Evolutionary conservation across 2,113 vertebrate species (phyloP).

Genomic region (Pholis gunnellus): DNA sequence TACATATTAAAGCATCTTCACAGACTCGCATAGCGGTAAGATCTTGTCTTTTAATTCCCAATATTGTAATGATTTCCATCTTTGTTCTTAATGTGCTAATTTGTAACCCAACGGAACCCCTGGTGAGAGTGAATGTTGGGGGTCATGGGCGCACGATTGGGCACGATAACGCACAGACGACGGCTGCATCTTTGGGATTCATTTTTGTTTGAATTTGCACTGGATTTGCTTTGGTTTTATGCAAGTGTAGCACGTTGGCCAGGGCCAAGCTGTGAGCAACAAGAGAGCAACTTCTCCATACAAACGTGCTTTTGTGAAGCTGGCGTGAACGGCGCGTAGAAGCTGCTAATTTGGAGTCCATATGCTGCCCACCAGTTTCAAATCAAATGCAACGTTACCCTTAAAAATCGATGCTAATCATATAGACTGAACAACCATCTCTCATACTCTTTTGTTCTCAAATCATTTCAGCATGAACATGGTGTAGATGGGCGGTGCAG

Average conservation of each 20-base stretch:
- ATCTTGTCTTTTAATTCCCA: not conserved
- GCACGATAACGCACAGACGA: constrained; percentile 58
- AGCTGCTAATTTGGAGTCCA: constrained; percentile 6
- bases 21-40: constrained; percentile 88
- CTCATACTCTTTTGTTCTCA: constrained; percentile 26
- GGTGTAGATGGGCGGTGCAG: constrained; percentile 56
- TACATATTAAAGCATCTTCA: constrained; percentile 81
- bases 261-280: constrained; percentile 42
- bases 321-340: constrained; percentile 2
- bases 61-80: not conserved
- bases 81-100: constrained; percentile 2
- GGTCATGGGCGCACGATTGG: constrained; percentile 58
- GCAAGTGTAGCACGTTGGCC: not conserved
- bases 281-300: constrained; percentile 48
- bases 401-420: not conserved
- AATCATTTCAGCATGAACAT: constrained; percentile 14
- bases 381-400: not conserved
- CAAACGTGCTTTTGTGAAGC: constrained; percentile 22
- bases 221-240: not conserved
- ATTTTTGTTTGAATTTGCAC: not conserved
- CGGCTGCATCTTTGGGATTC: not conserved
- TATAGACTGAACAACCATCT: not conserved
- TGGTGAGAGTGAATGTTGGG: not conserved
- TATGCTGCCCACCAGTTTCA: not conserved
- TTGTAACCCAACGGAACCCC: not conserved